A percentile compares a stretch with the other conserved stretches of the same genome.
phyloP scores from a whole-genome alignment of 92 coral and sea anemone species.

The Umimayanthus chanpuru region DNA sequence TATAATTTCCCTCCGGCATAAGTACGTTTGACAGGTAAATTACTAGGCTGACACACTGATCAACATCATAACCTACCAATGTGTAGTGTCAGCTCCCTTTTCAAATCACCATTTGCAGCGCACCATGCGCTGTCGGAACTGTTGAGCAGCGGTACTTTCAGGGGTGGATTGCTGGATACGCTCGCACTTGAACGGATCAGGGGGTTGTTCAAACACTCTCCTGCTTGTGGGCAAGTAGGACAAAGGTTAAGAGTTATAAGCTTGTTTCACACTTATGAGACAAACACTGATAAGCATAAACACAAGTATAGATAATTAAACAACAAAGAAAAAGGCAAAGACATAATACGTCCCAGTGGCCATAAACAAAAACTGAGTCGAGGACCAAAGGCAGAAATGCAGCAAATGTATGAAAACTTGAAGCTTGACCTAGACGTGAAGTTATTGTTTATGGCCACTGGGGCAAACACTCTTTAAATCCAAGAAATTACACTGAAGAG shows the following conservation, averaged over 20 bases:
- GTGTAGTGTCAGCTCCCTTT: not conserved
- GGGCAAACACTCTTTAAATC: too few species aligned
- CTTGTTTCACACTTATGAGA: too few species aligned
- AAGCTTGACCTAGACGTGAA: too few species aligned
- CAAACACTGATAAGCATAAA: too few species aligned
- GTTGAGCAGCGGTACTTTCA: not conserved
- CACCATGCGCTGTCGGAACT: not conserved
- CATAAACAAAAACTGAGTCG: too few species aligned
- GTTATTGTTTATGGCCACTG: too few species aligned
- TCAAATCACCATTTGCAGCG: not conserved
- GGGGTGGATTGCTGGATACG: not conserved
- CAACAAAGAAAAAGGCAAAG: too few species aligned
- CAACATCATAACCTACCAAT: not conserved
- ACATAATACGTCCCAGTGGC: too few species aligned
- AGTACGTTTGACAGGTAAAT: not conserved
- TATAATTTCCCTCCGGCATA: not conserved
- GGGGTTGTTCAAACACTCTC: slow-evolving; percentile 4
- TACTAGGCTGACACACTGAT: not conserved
- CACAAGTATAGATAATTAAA: too few species aligned
- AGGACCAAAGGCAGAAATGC: too few species aligned
- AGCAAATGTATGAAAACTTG: too few species aligned
- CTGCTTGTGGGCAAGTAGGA: not conserved
- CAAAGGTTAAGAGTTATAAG: not conserved
- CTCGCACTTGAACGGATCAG: not conserved
- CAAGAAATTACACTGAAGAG: too few species aligned